Conservation (phyloP, 2,113 vertebrate genomes). For the Eulemur rufifrons region DNA sequence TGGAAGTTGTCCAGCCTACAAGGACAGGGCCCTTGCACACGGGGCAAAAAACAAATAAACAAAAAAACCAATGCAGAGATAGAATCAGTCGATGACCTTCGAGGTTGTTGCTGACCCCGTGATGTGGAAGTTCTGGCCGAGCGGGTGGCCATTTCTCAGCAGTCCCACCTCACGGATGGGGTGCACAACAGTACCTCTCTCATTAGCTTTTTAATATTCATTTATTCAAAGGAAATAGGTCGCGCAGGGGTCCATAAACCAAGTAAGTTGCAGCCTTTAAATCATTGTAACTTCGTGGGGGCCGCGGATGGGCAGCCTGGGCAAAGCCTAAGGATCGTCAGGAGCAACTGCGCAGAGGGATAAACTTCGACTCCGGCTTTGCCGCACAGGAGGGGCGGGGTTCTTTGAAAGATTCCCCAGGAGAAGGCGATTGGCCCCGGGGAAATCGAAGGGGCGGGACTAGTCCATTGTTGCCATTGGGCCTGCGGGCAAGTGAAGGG, state of each 20-base stretch:
- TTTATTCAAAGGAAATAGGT: slow-evolving; percentile 19
- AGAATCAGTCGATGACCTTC: background rate
- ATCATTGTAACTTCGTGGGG: background rate
- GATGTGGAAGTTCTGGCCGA: background rate
- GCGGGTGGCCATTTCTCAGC: background rate
- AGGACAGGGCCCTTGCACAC: background rate
- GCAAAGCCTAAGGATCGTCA: background rate
- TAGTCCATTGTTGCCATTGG: slow-evolving; percentile 59
- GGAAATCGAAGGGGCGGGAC: slow-evolving; percentile 41
- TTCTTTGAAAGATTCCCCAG: background rate
- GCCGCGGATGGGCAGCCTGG: background rate
- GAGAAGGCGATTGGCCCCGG: slow-evolving; percentile 54
- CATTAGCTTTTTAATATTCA: background rate
- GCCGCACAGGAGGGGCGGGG: slow-evolving; percentile 40
- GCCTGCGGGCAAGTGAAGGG: slow-evolving; percentile 26
- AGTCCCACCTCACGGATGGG: background rate
- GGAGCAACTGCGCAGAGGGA: background rate
- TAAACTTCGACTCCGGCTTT: slow-evolving; percentile 26
- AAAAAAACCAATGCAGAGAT: background rate
- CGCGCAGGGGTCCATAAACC: background rate
- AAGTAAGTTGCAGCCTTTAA: background rate
- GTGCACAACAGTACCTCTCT: background rate
- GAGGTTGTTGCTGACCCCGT: background rate
- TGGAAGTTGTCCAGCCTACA: background rate
- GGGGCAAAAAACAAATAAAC: background rate